These are phyloP conservation scores for Anniella stebbinsi DNA, from an alignment of 2,797 vertebrate genomes.

Conservation along the genomic window DNA sequence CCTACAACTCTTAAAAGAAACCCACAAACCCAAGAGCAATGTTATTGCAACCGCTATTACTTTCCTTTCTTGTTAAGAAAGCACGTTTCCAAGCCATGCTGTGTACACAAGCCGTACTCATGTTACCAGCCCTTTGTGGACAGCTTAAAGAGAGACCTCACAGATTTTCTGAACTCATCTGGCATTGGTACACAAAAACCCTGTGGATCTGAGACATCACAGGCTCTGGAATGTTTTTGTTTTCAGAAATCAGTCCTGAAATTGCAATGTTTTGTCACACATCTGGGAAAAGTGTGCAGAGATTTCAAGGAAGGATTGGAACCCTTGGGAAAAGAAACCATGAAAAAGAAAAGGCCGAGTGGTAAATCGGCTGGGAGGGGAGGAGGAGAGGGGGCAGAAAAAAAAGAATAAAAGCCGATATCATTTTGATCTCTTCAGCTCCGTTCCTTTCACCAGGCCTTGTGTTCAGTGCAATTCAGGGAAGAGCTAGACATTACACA, in stretches of 20 bases:
- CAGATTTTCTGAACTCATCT: conserved; percentile 74
- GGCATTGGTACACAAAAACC: conserved; percentile 72
- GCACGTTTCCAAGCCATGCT: conserved; percentile 67
- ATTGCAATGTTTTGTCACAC: conserved; percentile 68
- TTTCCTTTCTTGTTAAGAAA: conserved; percentile 73
- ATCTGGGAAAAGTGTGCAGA: conserved; percentile 76
- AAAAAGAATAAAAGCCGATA: conserved; percentile 58
- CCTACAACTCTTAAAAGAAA: conserved; percentile 56
- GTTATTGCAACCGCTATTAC: conserved; percentile 69
- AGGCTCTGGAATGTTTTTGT: conserved; percentile 73
- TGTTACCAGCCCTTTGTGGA: conserved; percentile 64
- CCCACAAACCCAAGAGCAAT: conserved; percentile 45
- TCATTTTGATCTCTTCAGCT: background rate
- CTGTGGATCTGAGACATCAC: conserved; percentile 74
- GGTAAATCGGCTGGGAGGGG: conserved; percentile 51
- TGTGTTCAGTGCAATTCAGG: background rate
- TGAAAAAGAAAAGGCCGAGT: conserved; percentile 65
- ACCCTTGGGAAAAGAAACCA: conserved; percentile 72
- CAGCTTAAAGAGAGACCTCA: conserved; percentile 63
- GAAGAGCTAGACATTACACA: background rate
- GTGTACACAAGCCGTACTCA: conserved; percentile 67
- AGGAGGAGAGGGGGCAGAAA: background rate
- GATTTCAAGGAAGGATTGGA: conserved; percentile 61
- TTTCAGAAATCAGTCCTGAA: conserved; percentile 73
- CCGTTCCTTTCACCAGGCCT: background rate